Evolutionary conservation across 2,113 vertebrate species (phyloP), one percentile per base, ranked within the genome.

Genomic region (Caretta caretta): DNA sequence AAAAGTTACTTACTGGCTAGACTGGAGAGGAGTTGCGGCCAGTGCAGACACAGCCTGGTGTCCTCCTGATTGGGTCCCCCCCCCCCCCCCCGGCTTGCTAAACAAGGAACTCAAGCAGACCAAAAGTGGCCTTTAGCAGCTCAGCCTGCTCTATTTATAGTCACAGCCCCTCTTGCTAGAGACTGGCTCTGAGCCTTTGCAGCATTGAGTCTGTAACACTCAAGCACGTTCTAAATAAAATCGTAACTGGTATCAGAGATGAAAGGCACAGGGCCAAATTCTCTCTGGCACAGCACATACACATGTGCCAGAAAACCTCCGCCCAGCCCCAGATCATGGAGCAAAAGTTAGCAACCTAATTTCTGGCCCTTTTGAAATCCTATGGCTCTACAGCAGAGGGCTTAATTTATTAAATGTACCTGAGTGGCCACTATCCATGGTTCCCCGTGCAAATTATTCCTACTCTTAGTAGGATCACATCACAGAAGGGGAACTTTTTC

Each of bases 121-220:
- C 94, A 51, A 98, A 98, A 90, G 97, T 97, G 91, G 98, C 95
- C 79, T 97, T 94, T 90, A 97, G 97, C 92, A 98, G 94, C 65
- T 85, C 29, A 78, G 97, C 93, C 97, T 97, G 97, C 95, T 98
- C 98, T 97, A 98, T 97, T 97, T 98, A 98, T 97, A 96, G 97
- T 92, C 90, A 88, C 96, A 90, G 95, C 91, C 3, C 96, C 90
- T 78, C 94, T 97, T 90, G 97, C 95, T 96, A 96, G 90, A 95
- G 98, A 96, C 97, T 97, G 97, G 96, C 98, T 98, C 97, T 97
- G 90, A 92, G 96, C 98, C 94, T 97, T 96, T 76, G 97, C 97
- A 50, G 98, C 90, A 89, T 98, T 53, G 69, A 96, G 94, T 96
- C 95, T 22, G 95, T 96, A 69, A 95, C 97, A 80, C 97, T 98